phyloP scores from a whole-genome alignment of 2,888 invertebrate species.

The Venusia cambrica region DNA sequence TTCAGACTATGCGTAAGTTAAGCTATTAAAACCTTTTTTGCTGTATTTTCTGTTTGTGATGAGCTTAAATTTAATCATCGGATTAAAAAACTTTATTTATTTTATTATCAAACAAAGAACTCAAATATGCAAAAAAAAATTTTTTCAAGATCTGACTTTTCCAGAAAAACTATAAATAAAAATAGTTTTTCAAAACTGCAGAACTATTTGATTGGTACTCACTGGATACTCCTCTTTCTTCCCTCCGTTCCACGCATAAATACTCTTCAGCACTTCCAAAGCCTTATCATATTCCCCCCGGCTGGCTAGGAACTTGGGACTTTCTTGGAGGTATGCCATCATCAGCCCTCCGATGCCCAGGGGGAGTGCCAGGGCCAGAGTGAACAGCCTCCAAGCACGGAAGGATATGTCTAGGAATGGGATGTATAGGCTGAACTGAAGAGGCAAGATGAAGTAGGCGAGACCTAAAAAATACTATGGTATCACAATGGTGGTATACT shows the following conservation, averaged over 20 bases:
- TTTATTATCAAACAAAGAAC: too few relatives aligned
- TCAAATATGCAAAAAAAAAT: too few relatives aligned
- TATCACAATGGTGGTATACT: too few relatives aligned
- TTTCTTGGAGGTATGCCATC: slow-evolving; percentile 83
- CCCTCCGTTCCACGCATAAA: slow-evolving; percentile 47
- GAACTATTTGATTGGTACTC: too few relatives aligned
- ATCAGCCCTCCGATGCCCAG: slow-evolving; percentile 76
- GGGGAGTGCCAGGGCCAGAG: slow-evolving; percentile 60
- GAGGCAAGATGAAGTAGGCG: slow-evolving; percentile 84
- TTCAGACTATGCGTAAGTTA: too few relatives aligned
- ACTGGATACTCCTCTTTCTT: slow-evolving; percentile 44
- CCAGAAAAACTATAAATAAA: neutral
- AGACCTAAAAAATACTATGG: slow-evolving; percentile 76
- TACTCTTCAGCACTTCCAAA: slow-evolving; percentile 52
- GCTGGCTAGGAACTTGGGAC: slow-evolving; percentile 86
- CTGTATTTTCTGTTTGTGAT: too few relatives aligned
- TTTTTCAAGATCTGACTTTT: too few relatives aligned
- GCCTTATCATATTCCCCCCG: slow-evolving; percentile 80
- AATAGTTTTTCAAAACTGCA: too few relatives aligned
- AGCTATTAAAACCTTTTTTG: too few relatives aligned
- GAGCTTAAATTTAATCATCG: too few relatives aligned
- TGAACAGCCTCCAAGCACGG: slow-evolving; percentile 86
- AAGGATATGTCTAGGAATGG: slow-evolving; percentile 68
- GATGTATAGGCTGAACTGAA: slow-evolving; percentile 54
- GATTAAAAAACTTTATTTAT: too few relatives aligned